Percentiles rank a stretch among this genome's conserved stretches.
Conservation (phyloP, 2,113 vertebrate species). For the Esox niger region DNA sequence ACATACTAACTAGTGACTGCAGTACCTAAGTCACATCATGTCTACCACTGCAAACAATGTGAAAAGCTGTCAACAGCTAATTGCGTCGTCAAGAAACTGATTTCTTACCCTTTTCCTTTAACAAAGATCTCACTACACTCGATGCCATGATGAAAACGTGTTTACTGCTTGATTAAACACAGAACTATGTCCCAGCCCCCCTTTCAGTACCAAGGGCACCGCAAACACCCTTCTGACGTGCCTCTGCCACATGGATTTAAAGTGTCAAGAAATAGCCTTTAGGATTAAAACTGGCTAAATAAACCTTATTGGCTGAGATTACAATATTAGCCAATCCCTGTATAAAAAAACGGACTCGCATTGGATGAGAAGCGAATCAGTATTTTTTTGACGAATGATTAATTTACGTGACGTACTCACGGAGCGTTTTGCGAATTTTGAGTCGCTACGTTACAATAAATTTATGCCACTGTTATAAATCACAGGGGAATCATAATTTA, state of each 20-base stretch:
- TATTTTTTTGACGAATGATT: background rate
- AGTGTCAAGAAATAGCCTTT: background rate
- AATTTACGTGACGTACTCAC: background rate
- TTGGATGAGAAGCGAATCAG: slow-evolving; percentile 22
- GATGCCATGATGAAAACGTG: slow-evolving; percentile 60
- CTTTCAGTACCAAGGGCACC: slow-evolving; percentile 14
- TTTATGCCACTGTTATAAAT: background rate
- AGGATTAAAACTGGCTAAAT: background rate
- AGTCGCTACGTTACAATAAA: background rate
- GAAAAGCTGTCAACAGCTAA: slow-evolving; percentile 14
- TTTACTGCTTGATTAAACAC: background rate
- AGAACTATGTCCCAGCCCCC: background rate
- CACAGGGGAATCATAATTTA: background rate
- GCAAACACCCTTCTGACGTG: background rate
- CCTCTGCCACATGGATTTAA: background rate
- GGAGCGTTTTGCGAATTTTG: no score
- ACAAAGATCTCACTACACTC: slow-evolving; percentile 54
- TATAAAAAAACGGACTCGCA: background rate
- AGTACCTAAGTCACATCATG: slow-evolving; percentile 5
- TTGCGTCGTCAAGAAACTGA: background rate
- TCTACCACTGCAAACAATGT: slow-evolving; percentile 29
- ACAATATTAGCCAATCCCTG: slow-evolving; percentile 11
- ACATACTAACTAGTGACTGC: background rate
- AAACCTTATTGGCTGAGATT: slow-evolving; percentile 14
- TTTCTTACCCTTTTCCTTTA: slow-evolving; percentile 67